These are phyloP conservation scores for Myxocyprinus asiaticus DNA, from an alignment of 2,113 vertebrate species.

Conservation along the genomic window DNA sequence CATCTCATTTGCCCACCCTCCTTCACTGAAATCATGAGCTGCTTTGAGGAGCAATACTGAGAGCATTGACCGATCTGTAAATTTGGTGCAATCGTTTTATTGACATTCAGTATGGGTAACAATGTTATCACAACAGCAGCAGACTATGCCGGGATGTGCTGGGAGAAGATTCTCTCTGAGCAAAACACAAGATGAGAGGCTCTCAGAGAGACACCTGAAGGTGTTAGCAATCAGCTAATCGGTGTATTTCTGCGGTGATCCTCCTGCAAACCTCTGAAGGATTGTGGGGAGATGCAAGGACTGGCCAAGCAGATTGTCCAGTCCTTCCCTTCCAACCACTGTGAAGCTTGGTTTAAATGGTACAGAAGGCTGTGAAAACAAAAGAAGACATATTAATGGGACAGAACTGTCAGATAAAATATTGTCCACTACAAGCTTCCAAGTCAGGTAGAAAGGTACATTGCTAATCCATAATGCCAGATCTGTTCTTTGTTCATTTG, in stretches of 20 bases:
- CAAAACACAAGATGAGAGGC: conserved; percentile 19
- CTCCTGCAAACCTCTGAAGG: conserved; percentile 40
- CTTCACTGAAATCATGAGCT: conserved; percentile 37
- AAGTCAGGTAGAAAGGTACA: conserved; percentile 48
- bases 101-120: conserved; percentile 25
- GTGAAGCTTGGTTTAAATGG: conserved; percentile 13
- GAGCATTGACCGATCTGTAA: conserved; percentile 27
- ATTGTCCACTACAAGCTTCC: conserved; percentile 39
- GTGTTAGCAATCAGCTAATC: conserved; percentile 53
- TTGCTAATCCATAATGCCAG: conserved; percentile 40
- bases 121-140: conserved; percentile 49
- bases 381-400: conserved; percentile 37
- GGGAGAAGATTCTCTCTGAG: conserved; percentile 22
- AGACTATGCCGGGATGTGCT: neutral
- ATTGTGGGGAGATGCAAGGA: conserved; percentile 26
- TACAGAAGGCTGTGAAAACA: conserved; percentile 36
- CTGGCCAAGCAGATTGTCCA: conserved; percentile 44
- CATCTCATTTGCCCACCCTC: conserved; percentile 28
- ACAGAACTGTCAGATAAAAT: conserved; percentile 27
- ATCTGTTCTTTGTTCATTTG: conserved; percentile 40
- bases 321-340: conserved; percentile 30
- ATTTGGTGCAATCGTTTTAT: conserved; percentile 35
- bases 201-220: conserved; percentile 31
- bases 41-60: conserved; percentile 39
- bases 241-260: conserved; percentile 49